Evolutionary conservation across 2,888 invertebrate genomes (phyloP).

Genomic region (Campopleginae sp.): DNA sequence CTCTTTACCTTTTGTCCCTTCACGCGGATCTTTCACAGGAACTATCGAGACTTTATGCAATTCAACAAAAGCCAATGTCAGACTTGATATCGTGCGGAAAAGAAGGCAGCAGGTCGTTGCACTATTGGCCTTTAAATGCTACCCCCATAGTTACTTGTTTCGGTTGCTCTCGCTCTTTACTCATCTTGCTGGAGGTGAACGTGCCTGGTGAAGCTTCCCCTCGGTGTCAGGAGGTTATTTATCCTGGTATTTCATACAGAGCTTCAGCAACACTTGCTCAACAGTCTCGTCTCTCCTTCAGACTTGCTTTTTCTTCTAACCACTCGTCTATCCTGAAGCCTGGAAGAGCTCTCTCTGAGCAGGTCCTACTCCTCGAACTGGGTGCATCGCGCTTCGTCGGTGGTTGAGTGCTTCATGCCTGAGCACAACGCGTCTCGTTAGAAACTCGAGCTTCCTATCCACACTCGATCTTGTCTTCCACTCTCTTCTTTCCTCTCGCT

Average conservation of each 20-base stretch:
- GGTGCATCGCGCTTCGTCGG: slow-evolving; percentile 68
- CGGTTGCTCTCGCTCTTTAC: background rate
- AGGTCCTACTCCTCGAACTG: slow-evolving; percentile 29
- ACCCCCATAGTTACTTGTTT: background rate
- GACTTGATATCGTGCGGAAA: background rate
- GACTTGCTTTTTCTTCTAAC: slow-evolving; percentile 23
- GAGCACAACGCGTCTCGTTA: slow-evolving; percentile 79
- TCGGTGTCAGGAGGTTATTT: slow-evolving; percentile 69
- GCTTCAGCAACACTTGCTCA: slow-evolving; percentile 53
- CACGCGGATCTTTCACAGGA: background rate
- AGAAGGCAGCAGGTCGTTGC: slow-evolving; percentile 26
- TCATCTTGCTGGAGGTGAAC: background rate
- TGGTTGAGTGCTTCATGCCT: slow-evolving; percentile 78
- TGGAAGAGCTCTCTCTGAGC: slow-evolving; percentile 7
- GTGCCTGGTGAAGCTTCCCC: slow-evolving; percentile 13
- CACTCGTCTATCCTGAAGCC: slow-evolving; percentile 21
- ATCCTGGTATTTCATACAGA: slow-evolving; percentile 78
- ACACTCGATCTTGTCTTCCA: slow-evolving; percentile 18
- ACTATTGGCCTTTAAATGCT: slow-evolving; percentile 65
- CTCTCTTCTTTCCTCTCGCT: slow-evolving; percentile 27
- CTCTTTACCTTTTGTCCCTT: slow-evolving; percentile 33
- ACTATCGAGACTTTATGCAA: background rate
- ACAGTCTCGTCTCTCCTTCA: background rate
- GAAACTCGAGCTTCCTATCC: slow-evolving; percentile 77
- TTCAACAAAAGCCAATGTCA: background rate